phyloP scores from a whole-genome alignment of 2,113 vertebrate genomes.

The Australoheros scitulus region DNA sequence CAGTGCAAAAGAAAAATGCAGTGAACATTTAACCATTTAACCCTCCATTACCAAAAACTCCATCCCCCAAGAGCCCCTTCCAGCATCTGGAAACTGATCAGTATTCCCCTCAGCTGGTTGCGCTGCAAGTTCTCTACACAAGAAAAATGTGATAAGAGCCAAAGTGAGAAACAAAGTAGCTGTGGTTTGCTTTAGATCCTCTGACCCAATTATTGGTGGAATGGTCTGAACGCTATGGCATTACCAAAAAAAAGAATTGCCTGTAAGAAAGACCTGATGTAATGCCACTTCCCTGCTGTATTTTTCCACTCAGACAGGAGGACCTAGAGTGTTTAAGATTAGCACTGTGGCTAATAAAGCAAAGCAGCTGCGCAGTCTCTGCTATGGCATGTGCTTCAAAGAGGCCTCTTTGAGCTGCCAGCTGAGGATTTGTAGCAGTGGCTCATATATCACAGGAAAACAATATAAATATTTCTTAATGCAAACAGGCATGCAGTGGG shows the following conservation, averaged over 20 bases:
- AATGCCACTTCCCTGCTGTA: constrained; percentile 57
- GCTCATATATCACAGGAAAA: background rate
- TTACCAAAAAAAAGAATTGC: background rate
- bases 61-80: constrained; percentile 47
- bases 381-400: constrained; percentile 34
- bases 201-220: constrained; percentile 24
- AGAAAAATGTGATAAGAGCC: constrained; percentile 40
- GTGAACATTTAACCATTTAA: constrained; percentile 70
- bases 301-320: constrained; percentile 71
- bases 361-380: constrained; percentile 57
- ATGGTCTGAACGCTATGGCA: constrained; percentile 9
- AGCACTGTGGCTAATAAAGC: constrained; percentile 67
- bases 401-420: constrained; percentile 29
- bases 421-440: constrained; percentile 40
- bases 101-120: constrained; percentile 62
- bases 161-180: constrained; percentile 42
- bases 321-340: constrained; percentile 55
- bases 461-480: background rate
- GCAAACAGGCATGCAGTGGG: background rate
- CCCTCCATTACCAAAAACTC: constrained; percentile 60
- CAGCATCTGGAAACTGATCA: constrained; percentile 59
- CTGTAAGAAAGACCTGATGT: constrained; percentile 36
- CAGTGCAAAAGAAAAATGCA: constrained; percentile 11
- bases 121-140: constrained; percentile 26
- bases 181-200: constrained; percentile 22